Evolutionary conservation across 2,888 invertebrate species (phyloP), one percentile per base, ranked within the genome.

Genomic region (Endomychus coccineus): DNA sequence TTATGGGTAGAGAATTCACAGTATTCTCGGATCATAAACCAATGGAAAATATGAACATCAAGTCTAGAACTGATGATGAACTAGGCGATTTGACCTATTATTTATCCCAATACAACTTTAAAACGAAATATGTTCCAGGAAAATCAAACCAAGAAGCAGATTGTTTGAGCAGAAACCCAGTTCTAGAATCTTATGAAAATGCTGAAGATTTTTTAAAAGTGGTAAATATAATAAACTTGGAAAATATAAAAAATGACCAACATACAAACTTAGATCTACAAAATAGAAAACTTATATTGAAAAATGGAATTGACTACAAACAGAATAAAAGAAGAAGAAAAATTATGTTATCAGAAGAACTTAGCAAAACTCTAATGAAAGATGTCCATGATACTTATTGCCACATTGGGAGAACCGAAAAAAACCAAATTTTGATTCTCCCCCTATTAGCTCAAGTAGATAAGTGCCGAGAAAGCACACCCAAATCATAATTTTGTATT

Each of bases 21-120:
- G 45, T 50, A n/a, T n/a, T n/a, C n/a, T n/a, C n/a, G n/a, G 49
- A 48, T 14, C 50, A 52, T 34, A 51, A 51, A 36, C 47, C 51
- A 11, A 7, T 19, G 16, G 32, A 17, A 29, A 35, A 34, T 16
- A 21, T 35, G 34, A 34, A 34, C 28, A 21, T 22, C 7, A 27
- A 37, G 21, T 25, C 33, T 25, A 32, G 29, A 24, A 38, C 38
- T 10, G 28, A 34, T 24, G 34, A 39, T 14, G 29, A 34, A 39
- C 23, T 33, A 11, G 34, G 39, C 19, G 13, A 38, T 27, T n/a
- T n/a, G n/a, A n/a, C n/a, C n/a, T n/a, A n/a, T n/a, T n/a, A n/a
- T n/a, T 34, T 38, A 33, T 38, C 38, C 14, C 38, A 38, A 21
- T 38, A 34, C 27, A 23, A 38, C 34, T 38, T 38, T 34, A 15